Conservation (phyloP, 2,888 invertebrate genomes). For the Drosophila recens region DNA sequence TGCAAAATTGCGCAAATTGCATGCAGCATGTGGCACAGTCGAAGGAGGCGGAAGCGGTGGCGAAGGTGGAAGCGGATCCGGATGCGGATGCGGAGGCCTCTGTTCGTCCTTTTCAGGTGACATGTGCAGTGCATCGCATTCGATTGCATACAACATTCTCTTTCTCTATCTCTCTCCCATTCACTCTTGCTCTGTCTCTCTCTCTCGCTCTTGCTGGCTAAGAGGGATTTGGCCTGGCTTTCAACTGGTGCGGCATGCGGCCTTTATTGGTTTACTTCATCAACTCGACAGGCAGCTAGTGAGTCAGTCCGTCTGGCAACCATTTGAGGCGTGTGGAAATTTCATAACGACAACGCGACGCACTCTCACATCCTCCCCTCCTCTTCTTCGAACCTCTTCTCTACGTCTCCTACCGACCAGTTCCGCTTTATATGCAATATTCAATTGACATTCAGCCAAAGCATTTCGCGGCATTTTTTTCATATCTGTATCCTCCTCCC, state of each 20-base stretch:
- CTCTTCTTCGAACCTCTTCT: background rate
- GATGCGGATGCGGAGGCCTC: background rate
- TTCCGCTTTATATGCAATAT: conserved; percentile 74
- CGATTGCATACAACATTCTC: conserved; percentile 54
- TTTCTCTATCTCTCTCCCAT: background rate
- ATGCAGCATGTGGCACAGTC: conserved; percentile 46
- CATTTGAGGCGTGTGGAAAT: conserved; percentile 75
- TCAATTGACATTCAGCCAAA: conserved; percentile 79
- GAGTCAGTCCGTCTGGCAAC: conserved; percentile 52
- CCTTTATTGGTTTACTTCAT: conserved; percentile 82
- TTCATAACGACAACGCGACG: conserved; percentile 71
- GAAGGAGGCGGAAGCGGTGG: background rate
- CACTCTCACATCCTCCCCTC: background rate
- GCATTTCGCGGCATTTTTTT: conserved; percentile 69
- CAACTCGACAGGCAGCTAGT: conserved; percentile 72
- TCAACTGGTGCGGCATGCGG: conserved; percentile 73
- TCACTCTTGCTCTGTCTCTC: background rate
- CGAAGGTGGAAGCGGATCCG: no score
- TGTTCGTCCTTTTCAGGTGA: conserved; percentile 67
- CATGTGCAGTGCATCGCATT: conserved; percentile 65
- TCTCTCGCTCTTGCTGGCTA: conserved; percentile 2
- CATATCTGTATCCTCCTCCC: conserved; percentile 9
- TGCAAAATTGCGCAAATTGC: conserved; percentile 82
- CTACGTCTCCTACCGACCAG: background rate
- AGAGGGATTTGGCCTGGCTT: conserved; percentile 73